A percentile compares a stretch with the other conserved stretches of the same genome.
phyloP scores from a whole-genome alignment of 1,140 invertebrate genomes.

The Ceratina australensis region DNA sequence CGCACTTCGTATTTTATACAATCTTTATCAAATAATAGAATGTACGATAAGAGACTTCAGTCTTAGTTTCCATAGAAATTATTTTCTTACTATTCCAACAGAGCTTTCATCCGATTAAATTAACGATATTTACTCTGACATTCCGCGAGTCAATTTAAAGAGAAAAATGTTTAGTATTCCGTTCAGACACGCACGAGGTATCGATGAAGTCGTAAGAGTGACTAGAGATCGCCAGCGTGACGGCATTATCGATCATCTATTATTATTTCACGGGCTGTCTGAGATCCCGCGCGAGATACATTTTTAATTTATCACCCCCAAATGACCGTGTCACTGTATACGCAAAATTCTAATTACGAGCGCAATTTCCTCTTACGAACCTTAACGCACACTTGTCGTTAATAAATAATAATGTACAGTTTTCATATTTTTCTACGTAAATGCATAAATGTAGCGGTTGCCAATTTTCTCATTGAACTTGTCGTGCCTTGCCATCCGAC shows the following conservation, averaged over 20 bases:
- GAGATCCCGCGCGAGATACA: slow-evolving; percentile 28
- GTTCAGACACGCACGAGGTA: not conserved
- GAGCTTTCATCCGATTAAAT: not conserved
- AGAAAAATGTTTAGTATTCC: slow-evolving; percentile 27
- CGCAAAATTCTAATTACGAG: not conserved
- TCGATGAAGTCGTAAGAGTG: slow-evolving; percentile 42
- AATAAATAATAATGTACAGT: too few species aligned
- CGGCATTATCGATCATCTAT: slow-evolving; percentile 40
- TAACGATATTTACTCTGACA: not conserved
- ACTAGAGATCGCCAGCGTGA: slow-evolving; percentile 26
- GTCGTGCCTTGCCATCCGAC: too few species aligned
- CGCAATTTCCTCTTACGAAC: not conserved
- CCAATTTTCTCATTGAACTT: too few species aligned
- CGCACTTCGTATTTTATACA: not conserved
- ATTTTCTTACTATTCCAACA: too few species aligned
- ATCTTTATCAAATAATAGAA: too few species aligned
- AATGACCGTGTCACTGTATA: slow-evolving; percentile 21
- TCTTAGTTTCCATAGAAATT: too few species aligned
- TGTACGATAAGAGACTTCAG: too few species aligned
- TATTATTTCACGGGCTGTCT: slow-evolving; percentile 27
- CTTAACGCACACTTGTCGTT: too few species aligned
- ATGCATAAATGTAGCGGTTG: too few species aligned
- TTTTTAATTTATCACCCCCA: slow-evolving; percentile 21
- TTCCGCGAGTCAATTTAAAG: not conserved
- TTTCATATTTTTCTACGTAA: too few species aligned